phyloP scores from a whole-genome alignment of 1,140 invertebrate species.

The Drosophila hydei region DNA sequence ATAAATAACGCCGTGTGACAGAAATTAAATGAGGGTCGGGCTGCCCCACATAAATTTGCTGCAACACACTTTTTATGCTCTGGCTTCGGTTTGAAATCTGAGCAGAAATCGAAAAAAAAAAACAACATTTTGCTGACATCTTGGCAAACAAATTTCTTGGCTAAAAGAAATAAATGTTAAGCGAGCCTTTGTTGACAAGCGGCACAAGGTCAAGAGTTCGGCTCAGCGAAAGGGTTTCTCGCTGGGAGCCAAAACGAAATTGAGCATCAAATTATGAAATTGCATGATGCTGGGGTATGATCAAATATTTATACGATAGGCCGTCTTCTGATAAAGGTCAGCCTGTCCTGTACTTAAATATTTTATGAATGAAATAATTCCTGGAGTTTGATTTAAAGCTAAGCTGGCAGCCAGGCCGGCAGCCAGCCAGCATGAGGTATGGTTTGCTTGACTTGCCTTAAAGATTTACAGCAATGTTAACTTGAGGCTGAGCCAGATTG shows the following conservation, averaged over 20 bases:
- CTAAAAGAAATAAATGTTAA: constrained; percentile 32
- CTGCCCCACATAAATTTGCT: constrained; percentile 47
- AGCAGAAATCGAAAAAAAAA: constrained; percentile 37
- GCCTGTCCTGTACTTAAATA: not conserved
- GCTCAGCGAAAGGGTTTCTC: constrained; percentile 34
- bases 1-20: constrained; percentile 70
- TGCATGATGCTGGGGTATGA: constrained; percentile 29
- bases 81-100: constrained; percentile 21
- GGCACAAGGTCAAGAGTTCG: constrained; percentile 54
- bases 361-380: constrained; percentile 3
- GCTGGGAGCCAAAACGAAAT: constrained; percentile 36
- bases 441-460: not conserved
- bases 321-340: constrained; percentile 5
- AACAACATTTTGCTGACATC: constrained; percentile 53
- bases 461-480: not conserved
- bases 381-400: not conserved
- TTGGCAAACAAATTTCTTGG: constrained; percentile 71
- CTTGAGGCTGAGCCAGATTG: not conserved
- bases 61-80: constrained; percentile 8
- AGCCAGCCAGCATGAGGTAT: not conserved
- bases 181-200: constrained; percentile 25
- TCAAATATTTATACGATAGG: constrained; percentile 29
- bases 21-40: constrained; percentile 73
- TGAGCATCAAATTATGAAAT: constrained; percentile 71
- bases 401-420: not conserved